Base-by-base conservation (phyloP, 2,797 vertebrate species). In the Aulostomus chinensis region DNA sequence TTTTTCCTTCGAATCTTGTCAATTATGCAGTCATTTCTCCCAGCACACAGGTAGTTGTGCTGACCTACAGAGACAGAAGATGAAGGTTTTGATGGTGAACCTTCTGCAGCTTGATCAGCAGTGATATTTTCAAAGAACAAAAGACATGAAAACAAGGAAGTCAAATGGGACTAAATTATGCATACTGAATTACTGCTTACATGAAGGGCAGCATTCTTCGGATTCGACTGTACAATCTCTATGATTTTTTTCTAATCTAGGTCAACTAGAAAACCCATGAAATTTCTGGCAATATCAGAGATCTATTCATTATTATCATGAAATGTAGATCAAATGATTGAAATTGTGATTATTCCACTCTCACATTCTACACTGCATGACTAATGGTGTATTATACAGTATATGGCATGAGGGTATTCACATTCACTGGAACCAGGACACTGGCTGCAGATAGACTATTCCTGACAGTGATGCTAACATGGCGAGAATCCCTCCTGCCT, bases 1-100 rank as follows among this genome's bases (percentile, higher is more conserved):
- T 99, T 99, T 93, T 99, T 99, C 84, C 97, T 89, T 50, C 97
- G 92, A 86, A 99, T 99, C 89, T 99, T 99, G 88, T 99, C 97
- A 81, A 99, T 99, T 85, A 99, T 99, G 73, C 97, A 99, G 86
- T 99, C 97, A 20, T 99, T 99, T 78, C 97, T 94, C 66, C 97
- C 97, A 10, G 97, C 97, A 72, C 97, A 99, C 80, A 99, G 93
- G 89, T 99, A 99, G 89, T 98, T 99, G 91, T 99, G 97, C 90
- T 99, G 97, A 84, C 97, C 97, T 99, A 80, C 53, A 85, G 45
- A 50, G 46, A 73, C 25, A 48, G 4, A 21, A 1, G 2, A 6
- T 5, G 5, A 16, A 28, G 16, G 14, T 41, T 29, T 29, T 1
- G 28, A 9, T n/a, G n/a, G n/a, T n/a, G n/a, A n/a, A n/a, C n/a